Conservation (phyloP, 2,888 invertebrate species). For the Phaonia tiefii region DNA sequence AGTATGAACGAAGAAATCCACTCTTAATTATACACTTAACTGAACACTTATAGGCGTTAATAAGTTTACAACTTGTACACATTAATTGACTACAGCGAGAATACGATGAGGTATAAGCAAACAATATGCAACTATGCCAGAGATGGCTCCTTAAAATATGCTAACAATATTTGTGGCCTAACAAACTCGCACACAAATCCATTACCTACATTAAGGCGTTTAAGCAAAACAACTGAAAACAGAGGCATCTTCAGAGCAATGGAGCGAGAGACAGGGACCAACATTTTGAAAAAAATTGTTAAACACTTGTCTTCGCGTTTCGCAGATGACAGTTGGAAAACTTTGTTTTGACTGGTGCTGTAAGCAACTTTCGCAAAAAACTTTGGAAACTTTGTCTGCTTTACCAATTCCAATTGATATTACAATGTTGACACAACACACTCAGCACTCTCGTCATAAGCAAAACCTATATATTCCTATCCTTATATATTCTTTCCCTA, state of each 20-base stretch:
- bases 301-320: not conserved
- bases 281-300: constrained; percentile 1
- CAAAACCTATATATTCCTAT: not conserved
- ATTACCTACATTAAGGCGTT: constrained; percentile 2
- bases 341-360: not conserved
- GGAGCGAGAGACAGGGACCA: not conserved
- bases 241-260: not conserved
- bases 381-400: too few species aligned
- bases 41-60: constrained; percentile 64
- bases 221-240: too few species aligned
- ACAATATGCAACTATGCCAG: not conserved
- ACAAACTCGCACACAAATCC: not conserved
- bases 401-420: too few species aligned
- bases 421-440: too few species aligned
- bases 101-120: not conserved
- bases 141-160: constrained; percentile 11
- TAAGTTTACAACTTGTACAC: constrained; percentile 52
- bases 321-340: constrained; percentile 15
- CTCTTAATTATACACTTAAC: constrained; percentile 63
- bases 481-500: not conserved
- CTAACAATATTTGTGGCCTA: constrained; percentile 3
- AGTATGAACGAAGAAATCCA: constrained; percentile 10
- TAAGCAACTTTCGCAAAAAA: too few species aligned
- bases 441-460: too few species aligned
- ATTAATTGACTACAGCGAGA: not conserved